Base-by-base conservation (phyloP, 2,113 vertebrate genomes). In the Atherinomorus stipes region DNA sequence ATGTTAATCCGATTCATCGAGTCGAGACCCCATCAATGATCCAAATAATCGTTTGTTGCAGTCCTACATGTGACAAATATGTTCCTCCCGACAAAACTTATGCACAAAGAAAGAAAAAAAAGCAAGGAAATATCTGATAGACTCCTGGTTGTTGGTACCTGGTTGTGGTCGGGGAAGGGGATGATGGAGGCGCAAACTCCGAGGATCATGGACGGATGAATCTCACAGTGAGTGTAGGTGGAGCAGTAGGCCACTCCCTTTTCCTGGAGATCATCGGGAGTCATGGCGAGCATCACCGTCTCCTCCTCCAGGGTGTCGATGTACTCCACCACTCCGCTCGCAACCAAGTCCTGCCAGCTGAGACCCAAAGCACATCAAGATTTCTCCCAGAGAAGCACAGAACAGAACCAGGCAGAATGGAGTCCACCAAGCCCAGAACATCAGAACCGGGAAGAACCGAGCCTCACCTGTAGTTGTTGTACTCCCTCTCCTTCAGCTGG, bases 241-340 rank as follows among this genome's bases (percentile, higher is more conserved):
- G 98, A 99, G 76, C 98, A 99, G 28, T 99, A 99, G 0, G 98
- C 97, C 58, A 99, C 98, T 19, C 97, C 98, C 68, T 99, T 99
- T 89, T 99, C 97, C 86, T 99, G 98, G 65, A 99, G 95, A 81
- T 99, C 98, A 85, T 99, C 98, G 0, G 98, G 98, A 69, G 98
- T 99, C 98, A 99, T 99, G 13, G 98, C 98, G 37, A 99, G 91
- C 98, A 99, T 99, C 85, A 99, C 98, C 0, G 98, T 99, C 90
- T 99, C 98, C 84, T 99, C 98, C 88, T 99, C 98, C 61, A 99
- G 89, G 0, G 98, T 99, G 83, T 99, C 98, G 11, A 99, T 99
- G 75, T 99, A 99, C 85, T 99, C 98, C 9, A 99, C 98, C 37
- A 99, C 98, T 1, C 98, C 98, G 2, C 97, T 99, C 31, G 98